A percentile compares a stretch with the other conserved stretches of the same genome.
Conservation (phyloP, 2,113 vertebrate genomes). For the Potamarius usumacintae region DNA sequence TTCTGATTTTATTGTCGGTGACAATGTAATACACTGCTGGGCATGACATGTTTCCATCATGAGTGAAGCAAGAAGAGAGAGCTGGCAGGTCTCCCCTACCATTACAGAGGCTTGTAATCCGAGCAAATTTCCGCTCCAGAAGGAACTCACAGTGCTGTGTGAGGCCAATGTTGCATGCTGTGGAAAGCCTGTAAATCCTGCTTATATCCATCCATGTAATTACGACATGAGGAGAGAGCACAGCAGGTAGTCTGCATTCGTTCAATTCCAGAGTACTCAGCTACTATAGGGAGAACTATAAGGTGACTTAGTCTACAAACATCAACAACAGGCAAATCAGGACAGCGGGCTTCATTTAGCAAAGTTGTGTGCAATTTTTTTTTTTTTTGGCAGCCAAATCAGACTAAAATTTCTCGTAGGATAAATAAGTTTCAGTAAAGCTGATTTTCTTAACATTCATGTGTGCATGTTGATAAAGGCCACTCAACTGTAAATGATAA, state of each 20-base stretch:
- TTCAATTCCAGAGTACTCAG: conserved; percentile 1
- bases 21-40: background rate
- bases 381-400: background rate
- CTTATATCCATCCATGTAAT: conserved; percentile 42
- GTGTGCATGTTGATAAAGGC: background rate
- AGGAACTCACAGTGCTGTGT: conserved; percentile 2
- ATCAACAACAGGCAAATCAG: background rate
- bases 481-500: background rate
- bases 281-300: too few species aligned
- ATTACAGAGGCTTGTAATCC: conserved; percentile 41
- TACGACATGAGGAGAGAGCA: conserved; percentile 35
- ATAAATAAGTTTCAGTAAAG: too few species aligned
- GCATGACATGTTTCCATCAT: conserved; percentile 25
- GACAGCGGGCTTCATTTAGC: background rate
- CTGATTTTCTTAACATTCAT: background rate
- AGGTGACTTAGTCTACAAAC: background rate
- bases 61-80: conserved; percentile 12
- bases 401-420: too few species aligned
- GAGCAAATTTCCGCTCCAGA: conserved; percentile 28
- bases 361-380: background rate
- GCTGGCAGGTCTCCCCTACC: conserved; percentile 10
- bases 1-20: background rate
- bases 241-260: background rate
- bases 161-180: conserved; percentile 31
- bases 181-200: conserved; percentile 49